Percentiles rank a stretch among this genome's conserved stretches.
These are phyloP conservation scores for Eristalis tenax DNA, from an alignment of 2,888 invertebrate species.

Conservation along the genomic window DNA sequence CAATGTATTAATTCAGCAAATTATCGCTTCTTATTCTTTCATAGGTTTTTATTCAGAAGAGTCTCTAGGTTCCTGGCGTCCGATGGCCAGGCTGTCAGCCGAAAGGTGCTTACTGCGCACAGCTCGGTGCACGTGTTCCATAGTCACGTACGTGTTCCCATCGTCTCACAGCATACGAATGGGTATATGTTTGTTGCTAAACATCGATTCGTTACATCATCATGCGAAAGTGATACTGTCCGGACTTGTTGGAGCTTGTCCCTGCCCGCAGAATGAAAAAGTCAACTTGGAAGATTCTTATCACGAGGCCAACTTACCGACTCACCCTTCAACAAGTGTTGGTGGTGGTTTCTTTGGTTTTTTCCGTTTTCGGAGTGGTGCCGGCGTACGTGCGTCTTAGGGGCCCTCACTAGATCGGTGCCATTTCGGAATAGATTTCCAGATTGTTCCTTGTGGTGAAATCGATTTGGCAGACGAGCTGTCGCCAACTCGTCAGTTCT, in stretches of 20 bases:
- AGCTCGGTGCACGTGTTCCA: neutral
- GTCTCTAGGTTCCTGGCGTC: neutral
- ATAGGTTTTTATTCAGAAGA: neutral
- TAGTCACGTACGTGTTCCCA: neutral
- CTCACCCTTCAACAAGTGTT: neutral
- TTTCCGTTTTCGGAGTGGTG: neutral
- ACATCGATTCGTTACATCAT: neutral
- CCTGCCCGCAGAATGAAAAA: neutral
- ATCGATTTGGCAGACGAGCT: neutral
- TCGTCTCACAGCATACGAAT: neutral
- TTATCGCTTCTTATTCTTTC: neutral
- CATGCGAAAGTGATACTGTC: neutral
- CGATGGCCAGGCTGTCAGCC: neutral
- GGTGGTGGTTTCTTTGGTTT: neutral
- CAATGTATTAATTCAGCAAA: neutral
- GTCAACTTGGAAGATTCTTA: neutral
- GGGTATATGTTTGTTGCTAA: neutral
- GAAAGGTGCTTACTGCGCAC: neutral
- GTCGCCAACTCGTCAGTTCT: neutral
- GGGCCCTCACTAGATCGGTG: neutral
- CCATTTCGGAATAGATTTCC: neutral
- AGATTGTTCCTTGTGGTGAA: neutral
- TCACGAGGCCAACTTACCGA: neutral
- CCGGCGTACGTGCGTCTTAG: neutral
- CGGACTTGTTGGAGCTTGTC: neutral